Conservation (phyloP, 2,888 invertebrate genomes). For the Plagiodera versicolora region DNA sequence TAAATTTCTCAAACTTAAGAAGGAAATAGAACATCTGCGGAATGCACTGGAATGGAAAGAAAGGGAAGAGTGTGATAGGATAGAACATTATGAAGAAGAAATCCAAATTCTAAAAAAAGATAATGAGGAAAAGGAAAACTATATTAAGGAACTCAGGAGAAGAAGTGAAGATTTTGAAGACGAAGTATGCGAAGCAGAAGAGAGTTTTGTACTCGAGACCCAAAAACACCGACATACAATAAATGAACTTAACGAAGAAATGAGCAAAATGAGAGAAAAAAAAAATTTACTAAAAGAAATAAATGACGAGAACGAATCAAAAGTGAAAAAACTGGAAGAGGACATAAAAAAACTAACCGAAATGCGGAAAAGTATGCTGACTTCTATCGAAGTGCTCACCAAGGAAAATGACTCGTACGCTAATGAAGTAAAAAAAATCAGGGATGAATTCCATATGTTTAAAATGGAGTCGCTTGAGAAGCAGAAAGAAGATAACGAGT, state of each 20-base stretch:
- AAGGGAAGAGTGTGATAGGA: neutral
- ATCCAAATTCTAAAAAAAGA: constrained; percentile 5
- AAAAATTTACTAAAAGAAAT: neutral
- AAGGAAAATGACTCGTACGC: constrained; percentile 5
- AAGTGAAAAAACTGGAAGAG: neutral
- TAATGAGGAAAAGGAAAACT: constrained; percentile 2
- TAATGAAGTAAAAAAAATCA: constrained; percentile 1
- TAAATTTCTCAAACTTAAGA: neutral
- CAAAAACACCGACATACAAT: constrained; percentile 4
- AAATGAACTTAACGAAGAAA: constrained; percentile 2
- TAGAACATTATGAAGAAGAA: constrained; percentile 2
- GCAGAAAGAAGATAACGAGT: neutral
- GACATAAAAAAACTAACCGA: constrained; percentile 1
- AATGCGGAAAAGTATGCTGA: constrained; percentile 3
- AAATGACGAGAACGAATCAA: constrained; percentile 8
- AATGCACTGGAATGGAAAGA: constrained; percentile 1
- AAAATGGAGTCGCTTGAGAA: neutral
- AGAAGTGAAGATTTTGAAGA: constrained; percentile 6
- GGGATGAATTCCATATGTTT: neutral
- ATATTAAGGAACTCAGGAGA: constrained; percentile 1
- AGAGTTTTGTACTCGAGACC: neutral
- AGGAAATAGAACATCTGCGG: constrained; percentile 1
- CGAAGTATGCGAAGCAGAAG: constrained; percentile 8
- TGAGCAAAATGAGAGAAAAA: neutral
- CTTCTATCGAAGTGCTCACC: constrained; percentile 5